Evolutionary conservation across 2,888 invertebrate species (phyloP), one percentile per base, ranked within the genome.

Genomic region (Autographa gamma): DNA sequence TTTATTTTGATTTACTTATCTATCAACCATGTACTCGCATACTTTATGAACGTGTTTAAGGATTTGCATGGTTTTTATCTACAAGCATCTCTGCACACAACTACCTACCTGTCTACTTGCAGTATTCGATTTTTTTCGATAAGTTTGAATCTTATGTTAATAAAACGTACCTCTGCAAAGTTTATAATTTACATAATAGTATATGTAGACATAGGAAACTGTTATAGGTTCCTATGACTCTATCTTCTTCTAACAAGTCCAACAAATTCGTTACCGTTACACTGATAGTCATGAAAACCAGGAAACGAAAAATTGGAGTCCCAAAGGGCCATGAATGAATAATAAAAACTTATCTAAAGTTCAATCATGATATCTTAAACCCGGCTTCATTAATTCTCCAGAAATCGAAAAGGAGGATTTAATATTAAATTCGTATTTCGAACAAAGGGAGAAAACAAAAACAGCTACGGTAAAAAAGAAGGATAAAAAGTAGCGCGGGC

Each of bases 1-100:
- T 94, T 95, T 94, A 95, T 95, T 95, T 95, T 95, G 95, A 94
- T 95, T 95, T 93, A 92, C 91, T 91, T 93, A 92, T 92, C 91
- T 93, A 93, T 91, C 91, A 87, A 85, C 74, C 84, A 76, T 84
- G 85, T 88, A 86, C 82, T 76, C 69, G 86, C 86, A 86, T 88
- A 87, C 85, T 87, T 87, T 89, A 87, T 85, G 83, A 85, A 84
- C 85, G 81, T 83, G 86, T 87, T 85, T 84, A 82, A 82, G 81
- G 83, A 88, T 88, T 88, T 86, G 86, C 85, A 84, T 79, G 79
- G 83, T 81, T 85, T 84, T 86, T 86, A 86, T 82, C 77, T 71
- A 71, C 58, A 68, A 63, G 70, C 60, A 73, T 78, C 74, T 64
- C 54, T 68, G 9, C 25, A 32, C 71, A 61, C 64, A 59, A 64